Conservation (phyloP, 1,140 invertebrate species). For the Yoshiicerus persimilis region DNA sequence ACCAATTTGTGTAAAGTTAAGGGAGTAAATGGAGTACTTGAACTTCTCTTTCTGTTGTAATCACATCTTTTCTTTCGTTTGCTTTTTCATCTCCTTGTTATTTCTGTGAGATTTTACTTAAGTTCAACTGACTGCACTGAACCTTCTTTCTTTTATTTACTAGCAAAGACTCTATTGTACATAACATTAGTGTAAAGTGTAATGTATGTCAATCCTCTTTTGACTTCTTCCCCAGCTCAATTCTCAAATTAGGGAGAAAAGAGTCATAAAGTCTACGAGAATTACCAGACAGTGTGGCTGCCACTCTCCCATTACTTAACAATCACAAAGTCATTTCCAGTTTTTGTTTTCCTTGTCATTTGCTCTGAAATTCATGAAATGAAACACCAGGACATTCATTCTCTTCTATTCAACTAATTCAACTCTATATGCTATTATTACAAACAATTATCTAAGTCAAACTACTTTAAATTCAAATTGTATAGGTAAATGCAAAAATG, state of each 20-base stretch:
- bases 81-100: not conserved
- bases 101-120: not conserved
- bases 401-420: too few species aligned
- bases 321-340: slow-evolving; percentile 16
- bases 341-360: slow-evolving; percentile 19
- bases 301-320: not conserved
- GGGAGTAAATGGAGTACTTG: not conserved
- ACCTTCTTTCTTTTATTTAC: not conserved
- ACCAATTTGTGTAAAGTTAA: not conserved
- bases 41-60: not conserved
- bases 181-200: not conserved
- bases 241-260: not conserved
- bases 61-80: not conserved
- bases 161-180: not conserved
- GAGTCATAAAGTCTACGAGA: slow-evolving; percentile 13
- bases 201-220: not conserved
- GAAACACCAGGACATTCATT: not conserved
- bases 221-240: not conserved
- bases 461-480: too few species aligned
- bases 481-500: too few species aligned
- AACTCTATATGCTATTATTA: too few species aligned
- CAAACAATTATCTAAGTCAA: too few species aligned
- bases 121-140: not conserved
- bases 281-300: slow-evolving; percentile 15
- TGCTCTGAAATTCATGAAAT: not conserved